Evolutionary conservation across 2,888 invertebrate species (phyloP).

Genomic region (Itoplectis maculator): DNA sequence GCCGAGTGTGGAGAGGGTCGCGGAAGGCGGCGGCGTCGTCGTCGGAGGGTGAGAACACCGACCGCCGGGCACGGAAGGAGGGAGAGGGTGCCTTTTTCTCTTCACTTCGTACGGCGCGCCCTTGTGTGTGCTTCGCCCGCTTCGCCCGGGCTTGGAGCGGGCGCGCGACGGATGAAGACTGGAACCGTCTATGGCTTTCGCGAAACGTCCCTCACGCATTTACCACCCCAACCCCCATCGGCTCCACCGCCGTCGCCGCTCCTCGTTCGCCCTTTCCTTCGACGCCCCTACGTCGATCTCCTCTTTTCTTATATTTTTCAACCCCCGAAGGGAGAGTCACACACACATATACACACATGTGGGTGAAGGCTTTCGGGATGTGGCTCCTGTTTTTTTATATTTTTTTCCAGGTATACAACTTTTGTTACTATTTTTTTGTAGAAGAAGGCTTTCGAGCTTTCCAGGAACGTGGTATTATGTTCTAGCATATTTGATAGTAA

Average conservation of each 20-base stretch:
- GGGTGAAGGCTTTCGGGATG: too few species aligned
- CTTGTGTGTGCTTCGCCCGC: constrained; percentile 24
- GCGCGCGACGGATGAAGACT: constrained; percentile 77
- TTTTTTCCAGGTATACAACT: constrained; percentile 17
- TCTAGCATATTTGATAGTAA: neutral
- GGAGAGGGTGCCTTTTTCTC: constrained; percentile 61
- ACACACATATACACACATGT: neutral
- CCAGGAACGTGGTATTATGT: constrained; percentile 28
- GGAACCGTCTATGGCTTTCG: constrained; percentile 81
- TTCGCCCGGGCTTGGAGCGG: constrained; percentile 58
- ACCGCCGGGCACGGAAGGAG: constrained; percentile 64
- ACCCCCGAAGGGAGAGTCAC: constrained; percentile 40
- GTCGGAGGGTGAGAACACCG: constrained; percentile 59
- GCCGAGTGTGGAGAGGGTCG: constrained; percentile 52
- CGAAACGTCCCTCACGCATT: constrained; percentile 79
- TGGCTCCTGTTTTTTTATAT: neutral
- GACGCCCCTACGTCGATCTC: constrained; percentile 68
- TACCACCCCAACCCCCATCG: constrained; percentile 74
- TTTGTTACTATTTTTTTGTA: constrained; percentile 30
- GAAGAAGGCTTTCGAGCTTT: neutral
- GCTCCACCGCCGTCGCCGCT: too few species aligned
- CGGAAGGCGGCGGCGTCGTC: constrained; percentile 59
- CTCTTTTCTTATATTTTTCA: constrained; percentile 74
- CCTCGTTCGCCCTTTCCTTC: constrained; percentile 44
- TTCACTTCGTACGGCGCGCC: constrained; percentile 28